phyloP scores from a whole-genome alignment of 2,888 invertebrate genomes.

The Drosophila borealis region DNA sequence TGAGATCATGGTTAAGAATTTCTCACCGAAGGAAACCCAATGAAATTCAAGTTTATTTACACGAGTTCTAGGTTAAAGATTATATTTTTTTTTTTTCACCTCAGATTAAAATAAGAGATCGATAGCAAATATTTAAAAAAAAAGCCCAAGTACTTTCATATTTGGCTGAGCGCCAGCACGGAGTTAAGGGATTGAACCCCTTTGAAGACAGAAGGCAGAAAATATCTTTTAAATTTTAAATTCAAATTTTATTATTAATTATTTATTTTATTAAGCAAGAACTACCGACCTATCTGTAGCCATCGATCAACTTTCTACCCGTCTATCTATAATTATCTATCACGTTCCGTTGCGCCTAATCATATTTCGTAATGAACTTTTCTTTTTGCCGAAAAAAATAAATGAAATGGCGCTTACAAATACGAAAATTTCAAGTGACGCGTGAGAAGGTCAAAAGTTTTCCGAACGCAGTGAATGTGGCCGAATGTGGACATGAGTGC shows the following conservation, averaged over 20 bases:
- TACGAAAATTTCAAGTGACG: conserved; percentile 54
- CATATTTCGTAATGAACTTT: conserved; percentile 46
- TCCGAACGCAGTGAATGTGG: conserved; percentile 22
- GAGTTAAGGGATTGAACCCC: no score
- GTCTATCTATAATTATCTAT: conserved; percentile 2
- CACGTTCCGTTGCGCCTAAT: conserved; percentile 34
- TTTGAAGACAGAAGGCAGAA: no score
- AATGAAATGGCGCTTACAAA: conserved; percentile 64
- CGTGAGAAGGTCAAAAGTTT: conserved; percentile 77
- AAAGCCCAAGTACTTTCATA: no score
- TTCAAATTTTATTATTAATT: no score
- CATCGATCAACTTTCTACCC: conserved; percentile 5
- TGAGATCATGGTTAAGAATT: conserved; percentile 8
- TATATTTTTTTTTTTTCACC: neutral
- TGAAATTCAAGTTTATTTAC: neutral
- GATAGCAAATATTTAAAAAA: no score
- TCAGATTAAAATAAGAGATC: no score
- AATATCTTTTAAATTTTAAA: no score
- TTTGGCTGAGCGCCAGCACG: no score
- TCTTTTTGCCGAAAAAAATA: conserved; percentile 15
- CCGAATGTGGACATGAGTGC: conserved; percentile 27
- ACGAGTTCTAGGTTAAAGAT: neutral
- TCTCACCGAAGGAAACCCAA: neutral
- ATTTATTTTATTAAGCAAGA: no score
- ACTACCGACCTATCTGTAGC: neutral